Percentiles rank a stretch among this genome's conserved stretches.
Evolutionary conservation across 2,113 vertebrate genomes (phyloP).

Genomic region (Hippopotamus amphibius): DNA sequence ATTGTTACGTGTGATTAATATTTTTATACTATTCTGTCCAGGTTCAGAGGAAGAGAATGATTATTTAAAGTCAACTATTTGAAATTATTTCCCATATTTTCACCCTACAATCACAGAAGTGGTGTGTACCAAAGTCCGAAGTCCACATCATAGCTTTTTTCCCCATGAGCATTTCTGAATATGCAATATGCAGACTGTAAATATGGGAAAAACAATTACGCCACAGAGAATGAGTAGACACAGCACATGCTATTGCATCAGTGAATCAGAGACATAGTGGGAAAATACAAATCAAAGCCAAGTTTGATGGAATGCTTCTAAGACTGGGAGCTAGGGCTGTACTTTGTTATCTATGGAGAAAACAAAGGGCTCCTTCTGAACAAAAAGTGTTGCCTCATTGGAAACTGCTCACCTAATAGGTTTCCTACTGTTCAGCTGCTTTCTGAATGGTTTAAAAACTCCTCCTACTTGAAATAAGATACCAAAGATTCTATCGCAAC

Average conservation of each 20-base stretch:
- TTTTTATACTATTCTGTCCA: constrained; percentile 38
- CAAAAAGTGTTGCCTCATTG: not conserved
- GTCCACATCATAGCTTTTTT: not conserved
- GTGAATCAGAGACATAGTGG: not conserved
- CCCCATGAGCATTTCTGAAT: constrained; percentile 18
- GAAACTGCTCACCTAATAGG: not conserved
- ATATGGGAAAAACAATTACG: not conserved
- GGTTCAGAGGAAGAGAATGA: constrained; percentile 32
- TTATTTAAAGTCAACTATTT: not conserved
- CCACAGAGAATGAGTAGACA: not conserved
- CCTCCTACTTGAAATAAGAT: constrained; percentile 41
- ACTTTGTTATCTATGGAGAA: not conserved
- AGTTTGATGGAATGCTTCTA: not conserved
- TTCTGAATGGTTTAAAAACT: constrained; percentile 29
- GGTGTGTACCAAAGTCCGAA: not conserved
- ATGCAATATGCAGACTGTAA: not conserved
- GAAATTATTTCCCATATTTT: constrained; percentile 34
- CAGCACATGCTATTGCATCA: not conserved
- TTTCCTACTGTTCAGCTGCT: not conserved
- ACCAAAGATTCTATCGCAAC: not conserved
- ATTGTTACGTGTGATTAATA: not conserved
- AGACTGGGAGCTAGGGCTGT: not conserved
- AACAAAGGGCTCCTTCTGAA: not conserved
- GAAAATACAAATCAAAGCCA: constrained; percentile 44
- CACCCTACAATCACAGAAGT: not conserved